Evolutionary conservation across 1,140 invertebrate genomes (phyloP).

Genomic region (Wiebesia pumilae): DNA sequence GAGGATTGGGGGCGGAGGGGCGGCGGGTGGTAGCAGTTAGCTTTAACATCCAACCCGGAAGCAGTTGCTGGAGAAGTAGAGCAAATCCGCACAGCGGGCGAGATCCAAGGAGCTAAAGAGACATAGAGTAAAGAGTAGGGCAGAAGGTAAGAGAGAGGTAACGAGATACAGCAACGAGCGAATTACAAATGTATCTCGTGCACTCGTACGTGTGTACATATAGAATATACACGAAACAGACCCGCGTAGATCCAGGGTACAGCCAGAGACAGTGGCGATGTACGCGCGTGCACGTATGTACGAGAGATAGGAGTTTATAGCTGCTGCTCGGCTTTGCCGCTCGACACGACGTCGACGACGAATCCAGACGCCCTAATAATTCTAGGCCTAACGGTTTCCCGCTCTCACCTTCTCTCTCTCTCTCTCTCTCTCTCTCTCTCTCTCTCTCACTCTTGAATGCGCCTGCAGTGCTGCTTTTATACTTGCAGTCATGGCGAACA

Average conservation of each 20-base stretch:
- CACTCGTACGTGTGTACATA: no score
- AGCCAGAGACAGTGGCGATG: no score
- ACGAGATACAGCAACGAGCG: background rate
- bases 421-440: background rate
- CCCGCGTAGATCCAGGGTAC: no score
- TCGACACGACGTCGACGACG: slow-evolving; percentile 3
- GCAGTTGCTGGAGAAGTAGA: background rate
- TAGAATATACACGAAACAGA: no score
- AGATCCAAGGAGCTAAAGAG: no score
- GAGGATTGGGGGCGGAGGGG: background rate
- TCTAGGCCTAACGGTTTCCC: slow-evolving; percentile 6
- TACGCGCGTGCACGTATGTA: background rate
- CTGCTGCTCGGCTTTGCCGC: background rate
- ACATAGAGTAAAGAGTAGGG: background rate
- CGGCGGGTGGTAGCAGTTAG: background rate
- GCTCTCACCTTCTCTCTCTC: background rate
- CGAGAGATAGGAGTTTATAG: slow-evolving; percentile 31
- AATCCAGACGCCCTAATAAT: slow-evolving; percentile 28
- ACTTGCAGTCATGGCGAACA: background rate
- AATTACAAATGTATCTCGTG: background rate
- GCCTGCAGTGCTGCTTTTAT: background rate
- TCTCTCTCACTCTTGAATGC: background rate
- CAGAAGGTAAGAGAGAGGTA: background rate
- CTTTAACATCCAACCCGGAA: background rate
- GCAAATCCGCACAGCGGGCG: background rate